Conservation (phyloP, 2,113 vertebrate species). For the Malurus melanocephalus region DNA sequence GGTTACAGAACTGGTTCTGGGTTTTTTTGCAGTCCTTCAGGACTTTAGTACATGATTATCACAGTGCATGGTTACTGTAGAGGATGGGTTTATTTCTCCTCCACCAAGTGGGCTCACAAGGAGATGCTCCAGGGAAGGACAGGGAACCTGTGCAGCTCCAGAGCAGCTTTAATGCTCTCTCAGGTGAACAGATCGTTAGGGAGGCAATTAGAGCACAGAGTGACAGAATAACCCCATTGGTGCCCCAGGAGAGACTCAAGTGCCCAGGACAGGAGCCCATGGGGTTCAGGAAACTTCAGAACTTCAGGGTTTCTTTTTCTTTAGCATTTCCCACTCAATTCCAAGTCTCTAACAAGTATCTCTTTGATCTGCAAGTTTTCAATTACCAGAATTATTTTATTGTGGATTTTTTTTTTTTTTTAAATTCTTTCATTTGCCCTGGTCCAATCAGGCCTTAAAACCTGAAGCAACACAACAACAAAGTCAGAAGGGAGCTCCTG, state of each 20-base stretch:
- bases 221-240: neutral
- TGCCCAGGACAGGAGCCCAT: neutral
- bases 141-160: neutral
- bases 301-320: neutral
- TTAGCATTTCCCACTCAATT: neutral
- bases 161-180: neutral
- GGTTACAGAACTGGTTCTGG: neutral
- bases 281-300: neutral
- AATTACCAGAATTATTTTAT: neutral
- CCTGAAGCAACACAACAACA: neutral
- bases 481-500: neutral
- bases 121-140: neutral
- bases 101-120: neutral
- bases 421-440: neutral
- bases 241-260: neutral
- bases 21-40: neutral
- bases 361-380: neutral
- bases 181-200: neutral
- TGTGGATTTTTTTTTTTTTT: rapidly evolving
- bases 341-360: neutral
- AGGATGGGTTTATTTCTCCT: neutral
- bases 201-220: neutral
- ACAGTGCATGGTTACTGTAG: neutral
- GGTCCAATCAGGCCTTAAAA: neutral
- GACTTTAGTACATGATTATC: neutral